Evolutionary conservation across 2,888 invertebrate genomes (phyloP).

Genomic region (Lissocephala sabroskyi): DNA sequence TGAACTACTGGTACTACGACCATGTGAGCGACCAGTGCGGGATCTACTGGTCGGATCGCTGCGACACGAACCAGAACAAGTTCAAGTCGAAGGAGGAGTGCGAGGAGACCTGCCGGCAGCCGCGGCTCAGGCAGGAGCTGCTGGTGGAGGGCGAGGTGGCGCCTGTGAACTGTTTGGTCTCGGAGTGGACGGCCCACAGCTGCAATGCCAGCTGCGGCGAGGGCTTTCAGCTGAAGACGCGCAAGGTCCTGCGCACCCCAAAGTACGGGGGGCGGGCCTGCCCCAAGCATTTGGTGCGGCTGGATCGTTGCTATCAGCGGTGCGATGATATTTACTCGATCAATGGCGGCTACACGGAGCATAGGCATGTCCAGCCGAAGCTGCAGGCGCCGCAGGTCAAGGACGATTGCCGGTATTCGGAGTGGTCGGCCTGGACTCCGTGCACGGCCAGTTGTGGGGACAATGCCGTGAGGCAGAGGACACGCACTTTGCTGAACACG

Average conservation of each 20-base stretch:
- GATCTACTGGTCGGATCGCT: constrained; percentile 88
- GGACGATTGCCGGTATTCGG: constrained; percentile 76
- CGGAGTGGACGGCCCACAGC: constrained; percentile 73
- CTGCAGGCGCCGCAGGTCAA: constrained; percentile 28
- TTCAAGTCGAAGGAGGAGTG: constrained; percentile 84
- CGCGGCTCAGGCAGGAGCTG: constrained; percentile 53
- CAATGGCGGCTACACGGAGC: constrained; percentile 42
- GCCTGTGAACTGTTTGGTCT: constrained; percentile 73
- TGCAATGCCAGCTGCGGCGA: constrained; percentile 74
- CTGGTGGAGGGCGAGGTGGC: constrained; percentile 46
- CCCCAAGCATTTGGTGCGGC: constrained; percentile 72
- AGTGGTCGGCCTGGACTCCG: constrained; percentile 81
- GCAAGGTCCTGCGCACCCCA: constrained; percentile 73
- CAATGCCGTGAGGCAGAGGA: constrained; percentile 74
- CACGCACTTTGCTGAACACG: constrained; percentile 71
- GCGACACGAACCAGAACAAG: constrained; percentile 91
- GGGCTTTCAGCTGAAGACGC: constrained; percentile 73
- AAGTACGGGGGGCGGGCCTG: constrained; percentile 75
- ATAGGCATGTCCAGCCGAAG: constrained; percentile 32
- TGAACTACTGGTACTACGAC: constrained; percentile 90
- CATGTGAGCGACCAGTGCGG: constrained; percentile 80
- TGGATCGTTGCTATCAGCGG: constrained; percentile 68
- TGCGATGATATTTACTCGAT: constrained; percentile 69
- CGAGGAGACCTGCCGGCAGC: constrained; percentile 76
- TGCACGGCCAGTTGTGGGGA: constrained; percentile 79